Conservation (phyloP, 2,797 vertebrate species). For the Syndactyla subalaris region DNA sequence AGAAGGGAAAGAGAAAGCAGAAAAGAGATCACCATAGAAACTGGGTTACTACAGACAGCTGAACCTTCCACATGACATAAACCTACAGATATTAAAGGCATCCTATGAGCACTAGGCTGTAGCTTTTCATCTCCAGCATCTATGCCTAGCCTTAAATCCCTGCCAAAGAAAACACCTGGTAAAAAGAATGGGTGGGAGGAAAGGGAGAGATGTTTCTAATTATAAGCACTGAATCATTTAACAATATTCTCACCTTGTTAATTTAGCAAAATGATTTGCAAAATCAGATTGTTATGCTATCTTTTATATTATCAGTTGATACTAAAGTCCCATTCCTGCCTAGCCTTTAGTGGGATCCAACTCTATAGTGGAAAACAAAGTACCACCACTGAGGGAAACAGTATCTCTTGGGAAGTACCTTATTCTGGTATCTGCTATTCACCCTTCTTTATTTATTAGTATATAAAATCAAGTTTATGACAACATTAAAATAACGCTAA, state of each 20-base stretch:
- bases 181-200: slow-evolving; percentile 5
- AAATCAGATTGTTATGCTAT: slow-evolving; percentile 7
- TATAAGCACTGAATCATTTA: slow-evolving; percentile 24
- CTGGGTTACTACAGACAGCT: slow-evolving; percentile 27
- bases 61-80: not conserved
- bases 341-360: not conserved
- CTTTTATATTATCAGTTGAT: not conserved
- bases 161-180: slow-evolving; percentile 30
- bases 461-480: not conserved
- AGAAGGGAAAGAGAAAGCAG: slow-evolving; percentile 11
- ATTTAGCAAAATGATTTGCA: not conserved
- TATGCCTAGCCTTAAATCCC: not conserved
- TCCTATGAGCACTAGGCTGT: not conserved
- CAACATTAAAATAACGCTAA: not conserved
- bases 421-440: not conserved
- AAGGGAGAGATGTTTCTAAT: not conserved
- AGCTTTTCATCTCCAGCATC: not conserved
- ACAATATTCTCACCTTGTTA: not conserved
- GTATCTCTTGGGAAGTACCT: not conserved
- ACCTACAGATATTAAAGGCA: slow-evolving; percentile 3
- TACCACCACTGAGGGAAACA: not conserved
- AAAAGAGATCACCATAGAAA: slow-evolving; percentile 68
- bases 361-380: not conserved
- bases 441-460: not conserved
- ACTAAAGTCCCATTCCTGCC: not conserved